These are phyloP conservation scores for Megaustenia siamemsis DNA, from an alignment of 2,888 invertebrate species.

Conservation along the genomic window DNA sequence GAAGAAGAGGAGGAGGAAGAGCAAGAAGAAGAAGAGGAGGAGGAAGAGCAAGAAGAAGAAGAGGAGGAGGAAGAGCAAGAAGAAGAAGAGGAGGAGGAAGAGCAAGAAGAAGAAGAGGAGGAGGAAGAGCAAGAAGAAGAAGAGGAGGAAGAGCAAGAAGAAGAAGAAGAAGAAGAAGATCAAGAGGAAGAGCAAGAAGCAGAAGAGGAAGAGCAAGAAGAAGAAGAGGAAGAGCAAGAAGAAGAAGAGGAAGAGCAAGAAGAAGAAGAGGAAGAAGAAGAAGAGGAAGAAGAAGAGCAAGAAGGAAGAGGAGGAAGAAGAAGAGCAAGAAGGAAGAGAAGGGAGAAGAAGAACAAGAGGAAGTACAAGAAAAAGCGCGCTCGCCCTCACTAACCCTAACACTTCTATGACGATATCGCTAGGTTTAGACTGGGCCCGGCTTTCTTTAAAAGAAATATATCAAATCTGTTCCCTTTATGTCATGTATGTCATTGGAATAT, in stretches of 20 bases:
- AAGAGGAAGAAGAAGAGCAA: too few relatives aligned
- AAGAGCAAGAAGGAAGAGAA: too few relatives aligned
- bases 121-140: neutral
- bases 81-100: neutral
- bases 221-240: neutral
- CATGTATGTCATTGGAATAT: too few relatives aligned
- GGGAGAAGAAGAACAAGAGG: too few relatives aligned
- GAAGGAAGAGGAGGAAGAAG: too few relatives aligned
- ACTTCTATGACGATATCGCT: too few relatives aligned
- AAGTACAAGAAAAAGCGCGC: too few relatives aligned
- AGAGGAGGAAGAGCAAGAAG: neutral
- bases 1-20: slow-evolving; percentile 35
- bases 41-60: neutral
- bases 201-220: neutral
- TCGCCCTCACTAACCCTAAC: too few relatives aligned
- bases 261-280: too few relatives aligned
- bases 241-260: neutral
- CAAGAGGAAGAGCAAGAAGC: neutral
- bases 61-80: neutral
- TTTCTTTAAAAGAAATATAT: too few relatives aligned
- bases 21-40: neutral
- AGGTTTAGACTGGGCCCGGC: too few relatives aligned
- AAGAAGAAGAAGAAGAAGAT: neutral
- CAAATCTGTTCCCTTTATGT: too few relatives aligned
- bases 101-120: neutral